Evolutionary conservation across 2,888 invertebrate species (phyloP).

Genomic region (Ypsolopha scabrella): DNA sequence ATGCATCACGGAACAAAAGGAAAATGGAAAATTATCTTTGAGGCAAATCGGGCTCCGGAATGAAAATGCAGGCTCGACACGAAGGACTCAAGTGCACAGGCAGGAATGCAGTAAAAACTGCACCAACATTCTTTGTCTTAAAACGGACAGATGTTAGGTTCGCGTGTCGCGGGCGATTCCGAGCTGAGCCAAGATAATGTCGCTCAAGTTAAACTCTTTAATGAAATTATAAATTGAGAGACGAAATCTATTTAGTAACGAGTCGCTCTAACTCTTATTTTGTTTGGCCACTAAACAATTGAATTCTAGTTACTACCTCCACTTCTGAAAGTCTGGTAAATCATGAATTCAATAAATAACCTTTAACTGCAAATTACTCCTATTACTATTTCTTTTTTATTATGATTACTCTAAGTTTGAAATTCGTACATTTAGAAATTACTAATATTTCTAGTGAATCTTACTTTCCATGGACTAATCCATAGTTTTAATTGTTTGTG

Average conservation of each 20-base stretch:
- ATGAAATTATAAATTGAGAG: background rate
- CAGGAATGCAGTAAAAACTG: slow-evolving; percentile 26
- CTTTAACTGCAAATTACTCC: no score
- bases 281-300: no score
- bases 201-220: background rate
- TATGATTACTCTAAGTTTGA: no score
- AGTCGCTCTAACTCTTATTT: no score
- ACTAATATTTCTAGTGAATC: no score
- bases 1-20: background rate
- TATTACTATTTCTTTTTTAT: no score
- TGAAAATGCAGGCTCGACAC: slow-evolving; percentile 23
- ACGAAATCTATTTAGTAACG: background rate
- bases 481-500: no score
- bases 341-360: no score
- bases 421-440: no score
- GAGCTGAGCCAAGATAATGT: slow-evolving; percentile 21
- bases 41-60: slow-evolving; percentile 6
- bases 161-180: slow-evolving; percentile 32
- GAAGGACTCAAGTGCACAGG: slow-evolving; percentile 18
- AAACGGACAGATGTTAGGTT: slow-evolving; percentile 35
- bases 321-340: no score
- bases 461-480: no score
- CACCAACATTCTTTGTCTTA: slow-evolving; percentile 25
- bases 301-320: no score
- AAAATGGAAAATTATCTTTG: background rate